A percentile compares a stretch with the other conserved stretches of the same genome.
phyloP scores from a whole-genome alignment of 2,113 vertebrate genomes.

The Hystrix brachyura region DNA sequence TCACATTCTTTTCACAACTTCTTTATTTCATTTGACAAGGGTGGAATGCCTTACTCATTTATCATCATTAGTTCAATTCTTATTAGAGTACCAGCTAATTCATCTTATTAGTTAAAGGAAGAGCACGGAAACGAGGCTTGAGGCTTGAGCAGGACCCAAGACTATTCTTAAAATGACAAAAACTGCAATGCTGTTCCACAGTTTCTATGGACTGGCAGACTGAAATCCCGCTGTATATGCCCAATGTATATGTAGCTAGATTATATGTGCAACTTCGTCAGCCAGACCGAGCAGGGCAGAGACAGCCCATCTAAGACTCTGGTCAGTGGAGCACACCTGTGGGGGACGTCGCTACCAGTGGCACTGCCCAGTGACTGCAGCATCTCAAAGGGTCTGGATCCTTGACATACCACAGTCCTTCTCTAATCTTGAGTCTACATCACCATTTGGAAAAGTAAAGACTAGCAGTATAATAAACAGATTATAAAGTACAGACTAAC shows the following conservation, averaged over 20 bases:
- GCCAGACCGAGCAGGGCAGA: background rate
- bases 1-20: constrained; percentile 62
- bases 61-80: background rate
- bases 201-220: background rate
- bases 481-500: background rate
- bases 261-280: background rate
- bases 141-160: background rate
- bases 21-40: constrained; percentile 78
- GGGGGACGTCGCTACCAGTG: fast-evolving
- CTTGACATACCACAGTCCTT: background rate
- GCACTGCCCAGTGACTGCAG: background rate
- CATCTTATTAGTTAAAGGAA: background rate
- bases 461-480: background rate
- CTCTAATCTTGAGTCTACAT: background rate
- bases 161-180: constrained; percentile 11
- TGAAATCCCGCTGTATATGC: background rate
- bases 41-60: background rate
- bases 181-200: background rate
- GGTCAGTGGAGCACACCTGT: too few relatives aligned
- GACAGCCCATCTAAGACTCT: fast-evolving
- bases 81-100: background rate
- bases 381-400: background rate
- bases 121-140: background rate
- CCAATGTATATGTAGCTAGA: background rate
- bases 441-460: background rate